phyloP scores from a whole-genome alignment of 2,113 vertebrate genomes.

The Barnardius zonarius region DNA sequence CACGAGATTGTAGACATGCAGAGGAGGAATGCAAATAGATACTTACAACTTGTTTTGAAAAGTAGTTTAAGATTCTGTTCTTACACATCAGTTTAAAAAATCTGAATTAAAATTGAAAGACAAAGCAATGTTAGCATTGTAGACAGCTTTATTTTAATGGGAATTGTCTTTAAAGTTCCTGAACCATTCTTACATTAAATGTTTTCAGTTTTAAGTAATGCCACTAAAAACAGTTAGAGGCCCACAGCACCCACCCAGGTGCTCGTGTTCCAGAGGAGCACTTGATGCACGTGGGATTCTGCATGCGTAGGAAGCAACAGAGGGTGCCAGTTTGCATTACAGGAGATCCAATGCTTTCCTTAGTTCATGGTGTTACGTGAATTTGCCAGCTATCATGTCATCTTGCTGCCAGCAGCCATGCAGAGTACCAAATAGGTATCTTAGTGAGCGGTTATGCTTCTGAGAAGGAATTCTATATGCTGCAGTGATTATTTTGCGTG shows the following conservation, averaged over 20 bases:
- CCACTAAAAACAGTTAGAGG: not conserved
- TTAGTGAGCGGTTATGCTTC: not conserved
- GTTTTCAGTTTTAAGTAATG: not conserved
- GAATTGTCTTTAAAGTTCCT: not conserved
- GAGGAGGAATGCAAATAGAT: not conserved
- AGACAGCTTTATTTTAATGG: not conserved
- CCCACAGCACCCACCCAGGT: not conserved
- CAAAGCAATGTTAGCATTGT: not conserved
- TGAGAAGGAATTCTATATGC: not conserved
- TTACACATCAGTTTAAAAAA: not conserved
- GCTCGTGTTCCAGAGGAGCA: not conserved
- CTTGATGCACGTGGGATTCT: not conserved
- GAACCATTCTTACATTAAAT: not conserved
- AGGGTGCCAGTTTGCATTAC: not conserved
- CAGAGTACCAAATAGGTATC: not conserved
- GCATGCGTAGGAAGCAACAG: fast-evolving
- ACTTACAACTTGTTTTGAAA: not conserved
- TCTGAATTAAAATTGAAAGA: not conserved
- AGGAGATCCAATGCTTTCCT: not conserved
- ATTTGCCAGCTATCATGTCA: not conserved
- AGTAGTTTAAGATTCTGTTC: not conserved
- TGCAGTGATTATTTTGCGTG: not conserved
- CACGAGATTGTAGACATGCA: not conserved
- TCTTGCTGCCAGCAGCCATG: not conserved
- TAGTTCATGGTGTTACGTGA: fast-evolving